Evolutionary conservation across 2,113 vertebrate species (phyloP).

Genomic region (Silurus meridionalis): DNA sequence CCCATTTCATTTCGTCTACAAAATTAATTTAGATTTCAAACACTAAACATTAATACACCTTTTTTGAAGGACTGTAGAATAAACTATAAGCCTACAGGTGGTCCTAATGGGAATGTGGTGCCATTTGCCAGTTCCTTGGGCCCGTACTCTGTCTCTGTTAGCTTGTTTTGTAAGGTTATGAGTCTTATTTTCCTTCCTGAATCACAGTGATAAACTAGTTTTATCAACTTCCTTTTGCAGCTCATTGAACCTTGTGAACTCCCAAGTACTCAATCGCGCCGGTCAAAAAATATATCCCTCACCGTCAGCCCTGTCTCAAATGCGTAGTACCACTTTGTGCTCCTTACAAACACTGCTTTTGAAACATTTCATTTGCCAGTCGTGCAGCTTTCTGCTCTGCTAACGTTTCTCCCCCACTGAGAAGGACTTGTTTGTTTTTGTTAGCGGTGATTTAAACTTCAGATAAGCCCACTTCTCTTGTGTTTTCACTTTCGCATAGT

Average conservation of each 20-base stretch:
- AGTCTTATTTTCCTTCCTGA: slow-evolving; percentile 3
- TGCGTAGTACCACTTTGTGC: background rate
- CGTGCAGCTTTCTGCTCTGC: background rate
- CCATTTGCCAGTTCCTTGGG: background rate
- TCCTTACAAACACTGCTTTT: background rate
- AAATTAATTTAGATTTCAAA: background rate
- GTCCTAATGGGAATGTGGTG: background rate
- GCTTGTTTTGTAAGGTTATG: background rate
- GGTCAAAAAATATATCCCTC: slow-evolving; percentile 29
- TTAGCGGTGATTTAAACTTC: slow-evolving; percentile 41
- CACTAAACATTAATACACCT: background rate
- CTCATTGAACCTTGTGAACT: slow-evolving; percentile 26
- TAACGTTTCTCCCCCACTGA: background rate
- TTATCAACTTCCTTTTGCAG: slow-evolving; percentile 9
- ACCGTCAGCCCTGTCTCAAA: slow-evolving; percentile 7
- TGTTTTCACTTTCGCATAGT: slow-evolving; percentile 41
- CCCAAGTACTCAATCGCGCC: background rate
- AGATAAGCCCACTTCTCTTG: slow-evolving; percentile 39
- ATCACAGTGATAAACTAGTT: slow-evolving; percentile 43
- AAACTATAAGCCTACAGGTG: background rate
- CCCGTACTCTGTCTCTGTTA: background rate
- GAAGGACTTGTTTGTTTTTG: slow-evolving; percentile 43
- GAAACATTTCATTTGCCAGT: slow-evolving; percentile 12
- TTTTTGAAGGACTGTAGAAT: background rate
- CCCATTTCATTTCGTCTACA: background rate